Percentiles rank a stretch among this genome's conserved stretches.
Evolutionary conservation across 2,888 invertebrate species (phyloP).

Genomic region (Eristalis tenax): DNA sequence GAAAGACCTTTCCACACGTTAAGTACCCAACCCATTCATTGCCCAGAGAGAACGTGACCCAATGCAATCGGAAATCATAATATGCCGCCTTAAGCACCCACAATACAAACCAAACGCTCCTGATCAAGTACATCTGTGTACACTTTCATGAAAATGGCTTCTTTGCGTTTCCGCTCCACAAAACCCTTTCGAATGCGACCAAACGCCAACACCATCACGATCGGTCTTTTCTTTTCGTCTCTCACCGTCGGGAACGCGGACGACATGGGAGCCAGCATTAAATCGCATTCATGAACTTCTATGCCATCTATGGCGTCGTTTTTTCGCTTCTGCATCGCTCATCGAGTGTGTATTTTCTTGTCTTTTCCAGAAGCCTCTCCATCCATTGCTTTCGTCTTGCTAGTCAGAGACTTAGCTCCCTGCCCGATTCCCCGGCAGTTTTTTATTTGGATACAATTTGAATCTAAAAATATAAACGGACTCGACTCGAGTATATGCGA

Average conservation of each 20-base stretch:
- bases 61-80: slow-evolving; percentile 38
- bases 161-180: slow-evolving; percentile 52
- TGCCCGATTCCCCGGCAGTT: slow-evolving; percentile 3
- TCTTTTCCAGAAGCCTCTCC: background rate
- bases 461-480: slow-evolving; percentile 8
- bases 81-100: slow-evolving; percentile 34
- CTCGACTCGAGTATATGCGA: background rate
- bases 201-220: slow-evolving; percentile 13
- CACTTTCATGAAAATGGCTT: slow-evolving; percentile 40
- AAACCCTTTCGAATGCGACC: slow-evolving; percentile 16
- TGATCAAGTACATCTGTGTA: background rate
- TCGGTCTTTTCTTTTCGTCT: background rate
- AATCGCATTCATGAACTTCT: background rate
- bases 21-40: slow-evolving; percentile 24
- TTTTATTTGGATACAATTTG: slow-evolving; percentile 19
- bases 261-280: background rate
- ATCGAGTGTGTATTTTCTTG: background rate
- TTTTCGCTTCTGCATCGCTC: background rate
- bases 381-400: background rate
- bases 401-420: background rate
- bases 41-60: slow-evolving; percentile 32
- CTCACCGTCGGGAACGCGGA: background rate
- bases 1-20: slow-evolving; percentile 3
- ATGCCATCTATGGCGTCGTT: background rate
- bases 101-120: slow-evolving; percentile 8